Evolutionary conservation across 2,113 vertebrate genomes (phyloP).

Genomic region (Ochotona princeps): DNA sequence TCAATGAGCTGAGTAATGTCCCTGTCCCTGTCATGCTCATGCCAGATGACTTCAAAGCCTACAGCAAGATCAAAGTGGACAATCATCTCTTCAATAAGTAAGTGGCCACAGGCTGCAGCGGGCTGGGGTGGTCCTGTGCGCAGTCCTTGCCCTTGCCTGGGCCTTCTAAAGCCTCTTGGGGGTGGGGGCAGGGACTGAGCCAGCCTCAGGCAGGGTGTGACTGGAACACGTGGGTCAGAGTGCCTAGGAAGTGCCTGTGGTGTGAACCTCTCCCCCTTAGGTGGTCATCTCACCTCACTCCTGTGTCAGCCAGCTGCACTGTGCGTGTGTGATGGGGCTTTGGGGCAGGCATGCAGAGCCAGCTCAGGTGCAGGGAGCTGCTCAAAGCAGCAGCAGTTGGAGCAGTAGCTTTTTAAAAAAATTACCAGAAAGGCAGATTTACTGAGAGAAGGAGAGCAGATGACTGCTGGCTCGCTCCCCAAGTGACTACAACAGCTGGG

Average conservation of each 20-base stretch:
- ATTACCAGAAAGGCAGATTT: no score
- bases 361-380: neutral
- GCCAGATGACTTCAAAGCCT: slow-evolving; percentile 98
- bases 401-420: no score
- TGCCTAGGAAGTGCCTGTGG: neutral
- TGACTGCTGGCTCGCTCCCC: no score
- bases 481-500: no score
- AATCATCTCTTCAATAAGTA: slow-evolving; percentile 99
- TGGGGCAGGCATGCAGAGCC: neutral
- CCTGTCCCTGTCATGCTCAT: slow-evolving; percentile 97
- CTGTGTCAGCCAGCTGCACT: neutral
- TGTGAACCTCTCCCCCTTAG: neutral
- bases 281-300: neutral
- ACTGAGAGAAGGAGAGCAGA: no score
- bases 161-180: neutral
- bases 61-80: slow-evolving; percentile 99
- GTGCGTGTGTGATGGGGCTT: neutral
- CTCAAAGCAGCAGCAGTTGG: neutral
- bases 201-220: neutral
- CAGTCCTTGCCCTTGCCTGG: neutral
- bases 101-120: slow-evolving; percentile 74
- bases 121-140: neutral
- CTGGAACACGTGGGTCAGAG: neutral
- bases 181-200: neutral
- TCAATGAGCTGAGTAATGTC: slow-evolving; percentile 97